Conservation (phyloP, 2,113 vertebrate species). For the Brachypodius melanocephalos region DNA sequence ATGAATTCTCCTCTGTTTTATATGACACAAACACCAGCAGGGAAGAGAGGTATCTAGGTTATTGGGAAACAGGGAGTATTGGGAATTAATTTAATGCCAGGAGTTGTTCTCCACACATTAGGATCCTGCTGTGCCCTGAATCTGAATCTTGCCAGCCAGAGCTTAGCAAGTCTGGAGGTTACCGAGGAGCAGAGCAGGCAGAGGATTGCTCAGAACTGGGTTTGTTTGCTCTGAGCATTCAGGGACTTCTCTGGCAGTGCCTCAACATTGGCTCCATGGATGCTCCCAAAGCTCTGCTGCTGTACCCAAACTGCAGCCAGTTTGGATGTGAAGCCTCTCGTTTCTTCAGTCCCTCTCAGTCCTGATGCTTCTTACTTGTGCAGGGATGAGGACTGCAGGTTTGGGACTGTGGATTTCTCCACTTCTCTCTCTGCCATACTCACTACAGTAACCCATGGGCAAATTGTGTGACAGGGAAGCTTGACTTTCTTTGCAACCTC, state of each 20-base stretch:
- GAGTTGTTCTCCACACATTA: neutral
- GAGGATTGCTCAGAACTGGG: neutral
- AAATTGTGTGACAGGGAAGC: neutral
- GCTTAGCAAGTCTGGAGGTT: neutral
- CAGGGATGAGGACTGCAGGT: neutral
- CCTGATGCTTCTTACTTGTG: neutral
- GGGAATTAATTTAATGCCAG: neutral
- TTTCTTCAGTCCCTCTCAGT: neutral
- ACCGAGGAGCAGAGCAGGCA: neutral
- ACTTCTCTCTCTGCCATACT: neutral
- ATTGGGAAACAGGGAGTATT: neutral
- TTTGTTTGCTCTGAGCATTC: neutral
- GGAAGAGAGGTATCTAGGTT: neutral
- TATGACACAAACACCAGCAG: neutral
- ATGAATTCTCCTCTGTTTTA: neutral
- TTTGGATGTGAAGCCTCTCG: neutral
- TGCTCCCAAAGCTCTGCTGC: neutral
- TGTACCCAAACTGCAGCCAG: neutral
- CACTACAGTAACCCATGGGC: neutral
- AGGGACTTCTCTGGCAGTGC: neutral
- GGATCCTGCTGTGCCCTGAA: conserved; percentile 5
- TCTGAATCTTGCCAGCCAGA: neutral
- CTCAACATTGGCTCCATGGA: neutral
- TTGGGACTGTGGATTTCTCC: neutral
- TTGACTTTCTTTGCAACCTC: neutral